Base-by-base conservation (phyloP, 1,140 invertebrate genomes). In the Solenopsis invicta region DNA sequence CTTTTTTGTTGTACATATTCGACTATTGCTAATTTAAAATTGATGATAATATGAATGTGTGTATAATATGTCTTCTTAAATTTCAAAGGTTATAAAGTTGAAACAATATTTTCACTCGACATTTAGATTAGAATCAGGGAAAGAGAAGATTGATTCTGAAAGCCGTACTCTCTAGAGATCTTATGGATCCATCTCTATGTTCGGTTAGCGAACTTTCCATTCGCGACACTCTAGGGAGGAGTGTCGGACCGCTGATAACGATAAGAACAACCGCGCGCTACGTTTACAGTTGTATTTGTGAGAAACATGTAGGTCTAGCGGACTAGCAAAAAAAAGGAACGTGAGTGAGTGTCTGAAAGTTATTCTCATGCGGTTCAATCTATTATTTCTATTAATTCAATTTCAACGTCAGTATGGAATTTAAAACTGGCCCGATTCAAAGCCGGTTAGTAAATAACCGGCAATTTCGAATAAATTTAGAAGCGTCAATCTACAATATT, bases 201-300 rank as follows among this genome's bases (percentile, higher is more conserved):
- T 74, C 54, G 54, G 67, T 59, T 82, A 16, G 80, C 24, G 34
- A 82, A 82, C 54, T 74, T 84, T 75, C 69, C 74, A 18, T 24
- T 82, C 67, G 50, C 66, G 78, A 61, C 48, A 59, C 80, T 84
- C 80, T 13, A 62, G 80, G 80, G 80, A 84, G 69, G 80, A 61
- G 69, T 84, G 80, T 69, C 41, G 69, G 80, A 80, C 74, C 9
- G 74, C 48, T 85, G 84, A 85, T 78, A 78, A 54, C 84, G 75
- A 77, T 85, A 77, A 85, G 82, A 48, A 67, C 45, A 64, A 78
- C 84, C 59, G 56, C 69, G 41, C 21, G n/a, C 24, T 21, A 56
- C 78, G 4, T 82, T 61, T 61, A 74, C 80, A 82, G 48, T 61
- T 24, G 54, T 61, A 82, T 82, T 82, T 54, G 29, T 72, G 50